phyloP scores from a whole-genome alignment of 2,797 vertebrate species.

The Peromyscus nudipes region DNA sequence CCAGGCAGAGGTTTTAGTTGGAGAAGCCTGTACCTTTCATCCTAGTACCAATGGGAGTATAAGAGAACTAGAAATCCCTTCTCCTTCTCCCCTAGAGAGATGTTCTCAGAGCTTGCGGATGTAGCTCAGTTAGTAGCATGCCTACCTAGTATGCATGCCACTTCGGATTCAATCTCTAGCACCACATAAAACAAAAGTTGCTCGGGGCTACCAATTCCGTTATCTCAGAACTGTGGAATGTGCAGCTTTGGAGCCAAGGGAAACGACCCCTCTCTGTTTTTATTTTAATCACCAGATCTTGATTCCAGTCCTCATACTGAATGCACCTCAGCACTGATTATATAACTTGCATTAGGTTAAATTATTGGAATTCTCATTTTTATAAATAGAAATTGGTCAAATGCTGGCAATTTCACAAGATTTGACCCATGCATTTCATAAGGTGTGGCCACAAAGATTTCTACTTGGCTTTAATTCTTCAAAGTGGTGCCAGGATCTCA shows the following conservation, averaged over 20 bases:
- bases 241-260: not conserved
- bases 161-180: not conserved
- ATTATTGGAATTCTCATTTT: not conserved
- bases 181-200: not conserved
- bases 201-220: not conserved
- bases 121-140: not conserved
- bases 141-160: not conserved
- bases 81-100: not conserved
- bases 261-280: constrained; percentile 11
- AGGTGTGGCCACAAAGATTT: not conserved
- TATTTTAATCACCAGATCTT: constrained; percentile 45
- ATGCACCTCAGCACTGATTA: not conserved
- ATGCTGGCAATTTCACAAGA: constrained; percentile 4
- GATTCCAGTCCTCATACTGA: not conserved
- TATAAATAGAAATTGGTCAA: not conserved
- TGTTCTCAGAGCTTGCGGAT: not conserved
- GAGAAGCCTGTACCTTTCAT: not conserved
- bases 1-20: not conserved
- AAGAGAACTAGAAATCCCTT: not conserved
- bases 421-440: not conserved
- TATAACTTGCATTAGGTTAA: constrained; percentile 7
- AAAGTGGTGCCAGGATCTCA: not conserved
- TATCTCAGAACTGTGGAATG: not conserved
- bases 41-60: not conserved
- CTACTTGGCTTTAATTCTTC: constrained; percentile 11